Evolutionary conservation across 2,797 vertebrate species (phyloP).

Genomic region (Peromyscus attwateri): DNA sequence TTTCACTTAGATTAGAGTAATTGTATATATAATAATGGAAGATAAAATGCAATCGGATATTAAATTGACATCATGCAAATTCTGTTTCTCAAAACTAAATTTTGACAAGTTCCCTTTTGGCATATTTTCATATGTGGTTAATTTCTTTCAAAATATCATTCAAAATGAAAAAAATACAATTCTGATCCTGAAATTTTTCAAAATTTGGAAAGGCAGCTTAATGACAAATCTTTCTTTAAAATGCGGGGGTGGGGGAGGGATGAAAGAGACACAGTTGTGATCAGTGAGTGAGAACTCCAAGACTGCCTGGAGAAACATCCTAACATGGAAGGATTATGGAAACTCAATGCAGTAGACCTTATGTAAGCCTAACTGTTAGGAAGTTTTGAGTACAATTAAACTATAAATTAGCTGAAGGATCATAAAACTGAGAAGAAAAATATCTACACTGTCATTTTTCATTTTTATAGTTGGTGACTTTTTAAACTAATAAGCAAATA

Average conservation of each 20-base stretch:
- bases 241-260: not conserved
- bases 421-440: not conserved
- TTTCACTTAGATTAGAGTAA: constrained; percentile 10
- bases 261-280: not conserved
- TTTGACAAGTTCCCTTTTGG: constrained; percentile 16
- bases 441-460: constrained; percentile 3
- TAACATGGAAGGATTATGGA: not conserved
- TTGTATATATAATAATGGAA: constrained; percentile 22
- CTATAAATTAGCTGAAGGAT: not conserved
- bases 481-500: constrained; percentile 7
- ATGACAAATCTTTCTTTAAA: not conserved
- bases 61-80: constrained; percentile 17
- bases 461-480: constrained; percentile 4
- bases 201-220: constrained; percentile 5
- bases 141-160: constrained; percentile 53
- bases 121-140: not conserved
- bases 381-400: constrained; percentile 27
- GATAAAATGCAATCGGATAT: constrained; percentile 34
- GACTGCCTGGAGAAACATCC: not conserved
- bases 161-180: constrained; percentile 40
- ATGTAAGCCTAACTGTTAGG: not conserved
- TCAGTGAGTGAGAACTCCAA: not conserved
- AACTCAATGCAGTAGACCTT: not conserved
- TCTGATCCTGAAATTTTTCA: constrained; percentile 29
- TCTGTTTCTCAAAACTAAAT: constrained; percentile 65